Evolutionary conservation across 2,888 invertebrate genomes (phyloP), one percentile per base, ranked within the genome.

Genomic region (Drosophila kanekoi): DNA sequence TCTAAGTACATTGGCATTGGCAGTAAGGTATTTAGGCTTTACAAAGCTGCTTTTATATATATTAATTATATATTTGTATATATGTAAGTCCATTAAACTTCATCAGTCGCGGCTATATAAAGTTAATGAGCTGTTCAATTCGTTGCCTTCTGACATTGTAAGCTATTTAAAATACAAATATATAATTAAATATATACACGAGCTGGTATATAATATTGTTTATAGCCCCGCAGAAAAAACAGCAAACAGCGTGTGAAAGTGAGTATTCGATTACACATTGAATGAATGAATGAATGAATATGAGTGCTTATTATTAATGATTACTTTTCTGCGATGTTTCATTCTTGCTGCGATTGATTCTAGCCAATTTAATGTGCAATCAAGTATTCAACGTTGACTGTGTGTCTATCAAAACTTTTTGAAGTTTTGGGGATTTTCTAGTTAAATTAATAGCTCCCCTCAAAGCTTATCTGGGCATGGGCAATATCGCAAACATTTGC

Each of bases 311-410:
- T 68, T 79, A 70, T 84, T 87, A 89, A 89, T 82, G 68, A 48
- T 45, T 54, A 47, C 51, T 44, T 41, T 48, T 48, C 20, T 45
- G 60, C 37, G 49, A 35, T 44, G 53, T 64, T 58, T 51, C 32
- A 67, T 72, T 77, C 76, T 33, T 48, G 20, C 41, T 11, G 37
- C 35, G 62, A 60, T 70, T 59, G 59, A 18, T 44, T 75, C 66
- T 67, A 66, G 57, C 81, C 56, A 73, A 84, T 74, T 87, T 84
- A 89, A 82, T 89, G 65, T 57, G 74, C 87, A 82, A 82, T 82
- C 85, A 82, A 87, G 68, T 67, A 82, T 83, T 81, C 89, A 70
- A 85, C 67, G 75, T 81, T 63, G 65, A 33, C 63, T 51, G 80
- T 54, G 48, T 60, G 54, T 65, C 70, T 43, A 76, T 65, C 69